Percentiles rank a stretch among this genome's conserved stretches.
Evolutionary conservation across 2,888 invertebrate genomes (phyloP).

Genomic region (Bombylius major): DNA sequence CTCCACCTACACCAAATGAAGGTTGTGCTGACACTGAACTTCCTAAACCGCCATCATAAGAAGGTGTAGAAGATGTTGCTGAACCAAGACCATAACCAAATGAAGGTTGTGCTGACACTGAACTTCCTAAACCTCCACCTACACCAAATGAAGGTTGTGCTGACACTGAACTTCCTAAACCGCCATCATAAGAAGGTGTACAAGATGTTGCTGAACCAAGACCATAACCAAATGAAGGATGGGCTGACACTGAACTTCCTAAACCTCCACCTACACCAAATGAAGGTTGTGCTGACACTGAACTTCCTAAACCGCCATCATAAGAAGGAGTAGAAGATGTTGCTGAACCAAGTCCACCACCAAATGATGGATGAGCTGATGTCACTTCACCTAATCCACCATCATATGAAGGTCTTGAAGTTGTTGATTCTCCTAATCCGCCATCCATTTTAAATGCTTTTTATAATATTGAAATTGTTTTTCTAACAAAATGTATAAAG

Average conservation of each 20-base stretch:
- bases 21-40: not conserved
- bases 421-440: not conserved
- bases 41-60: not conserved
- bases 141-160: not conserved
- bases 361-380: not conserved
- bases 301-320: not conserved
- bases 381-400: not conserved
- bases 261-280: not conserved
- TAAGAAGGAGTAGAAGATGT: not conserved
- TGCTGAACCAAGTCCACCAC: not conserved
- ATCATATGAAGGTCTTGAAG: not conserved
- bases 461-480: no score
- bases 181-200: not conserved
- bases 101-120: not conserved
- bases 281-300: not conserved
- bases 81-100: not conserved
- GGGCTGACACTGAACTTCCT: not conserved
- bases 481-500: no score
- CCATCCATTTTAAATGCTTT: not conserved
- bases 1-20: no score
- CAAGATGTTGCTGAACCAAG: not conserved
- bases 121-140: not conserved
- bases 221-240: not conserved
- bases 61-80: not conserved
- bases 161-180: not conserved